Percentiles rank a stretch among this genome's conserved stretches.
These are phyloP conservation scores for Drosophila paucipuncta DNA, from an alignment of 2,888 invertebrate species.

Conservation along the genomic window DNA sequence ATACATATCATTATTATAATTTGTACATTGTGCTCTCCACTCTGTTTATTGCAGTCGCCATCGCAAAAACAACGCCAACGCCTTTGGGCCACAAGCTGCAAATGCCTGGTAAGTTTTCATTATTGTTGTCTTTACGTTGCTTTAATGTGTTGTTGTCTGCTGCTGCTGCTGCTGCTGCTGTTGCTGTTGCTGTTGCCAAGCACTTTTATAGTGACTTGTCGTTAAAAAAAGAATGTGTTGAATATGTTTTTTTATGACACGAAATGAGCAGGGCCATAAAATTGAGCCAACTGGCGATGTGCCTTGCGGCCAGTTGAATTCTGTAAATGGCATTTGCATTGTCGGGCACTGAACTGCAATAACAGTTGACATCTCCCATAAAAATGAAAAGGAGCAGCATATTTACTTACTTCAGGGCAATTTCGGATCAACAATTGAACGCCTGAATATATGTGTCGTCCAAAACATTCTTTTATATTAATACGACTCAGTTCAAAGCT, in stretches of 20 bases:
- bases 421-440: slow-evolving; percentile 4
- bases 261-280: slow-evolving; percentile 74
- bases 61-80: slow-evolving; percentile 63
- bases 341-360: slow-evolving; percentile 51
- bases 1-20: slow-evolving; percentile 70
- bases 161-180: slow-evolving; percentile 37
- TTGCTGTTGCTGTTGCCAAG: slow-evolving; percentile 37
- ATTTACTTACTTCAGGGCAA: background rate
- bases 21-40: slow-evolving; percentile 62
- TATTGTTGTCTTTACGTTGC: slow-evolving; percentile 47
- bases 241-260: slow-evolving; percentile 75
- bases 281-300: slow-evolving; percentile 63
- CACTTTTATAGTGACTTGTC: slow-evolving; percentile 71
- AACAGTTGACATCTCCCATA: slow-evolving; percentile 22
- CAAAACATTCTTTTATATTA: background rate
- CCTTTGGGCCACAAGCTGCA: slow-evolving; percentile 76
- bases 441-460: background rate
- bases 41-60: slow-evolving; percentile 65
- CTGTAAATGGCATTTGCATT: slow-evolving; percentile 51
- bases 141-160: slow-evolving; percentile 22
- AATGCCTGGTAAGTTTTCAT: slow-evolving; percentile 68
- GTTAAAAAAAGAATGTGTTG: slow-evolving; percentile 71
- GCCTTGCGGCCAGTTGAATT: slow-evolving; percentile 53
- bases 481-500: background rate
- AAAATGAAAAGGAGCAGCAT: slow-evolving; percentile 17